Evolutionary conservation across 2,113 vertebrate genomes (phyloP), one percentile per base, ranked within the genome.

Genomic region (Ia io): DNA sequence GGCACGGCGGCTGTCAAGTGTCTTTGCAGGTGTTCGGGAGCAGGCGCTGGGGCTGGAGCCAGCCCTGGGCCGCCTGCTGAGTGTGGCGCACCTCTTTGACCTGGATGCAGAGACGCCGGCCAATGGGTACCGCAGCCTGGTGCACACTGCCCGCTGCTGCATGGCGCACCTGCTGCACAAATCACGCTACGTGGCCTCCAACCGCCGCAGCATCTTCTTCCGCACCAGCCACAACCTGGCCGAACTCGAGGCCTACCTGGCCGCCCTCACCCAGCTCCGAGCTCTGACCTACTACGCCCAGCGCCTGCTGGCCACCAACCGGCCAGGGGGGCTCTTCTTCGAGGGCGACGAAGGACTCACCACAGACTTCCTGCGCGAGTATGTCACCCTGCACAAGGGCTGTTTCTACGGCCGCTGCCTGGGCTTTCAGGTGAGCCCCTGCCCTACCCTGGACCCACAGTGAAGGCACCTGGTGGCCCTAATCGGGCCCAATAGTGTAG

Each of bases 341-440:
- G 98, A 98, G 59, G 97, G 96, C 2, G 98, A 98, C 0, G 99
- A 99, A 53, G 98, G 98, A n/a, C 97, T 99, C 56, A 99, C 98
- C 0, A 98, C 99, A 49, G 99, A 98, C 94, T 99, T 99, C 82
- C 97, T 99, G 51, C 97, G 93, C 0, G 99, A 99, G 97, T 99
- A 99, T 61, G 88, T 98, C 87, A 99, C 99, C 0, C 99, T 99
- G 98, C 99, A 99, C 97, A 99, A 99, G 96, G 99, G 99, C 51
- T 99, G 99, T 97, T 99, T 99, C 98, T 99, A 99, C 1, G 99
- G 99, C 22, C 99, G 99, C 44, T 99, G 99, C 94, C 98, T 99
- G 47, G 99, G 99, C 93, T 99, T 99, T 97, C 99, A 99, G 99
- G 99, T 99, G 95, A 97, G 97, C 23, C 22, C 23, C 59, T 82